Evolutionary conservation across 2,113 vertebrate species (phyloP), one percentile per base, ranked within the genome.

Genomic region (Mormyrus iriodes): DNA sequence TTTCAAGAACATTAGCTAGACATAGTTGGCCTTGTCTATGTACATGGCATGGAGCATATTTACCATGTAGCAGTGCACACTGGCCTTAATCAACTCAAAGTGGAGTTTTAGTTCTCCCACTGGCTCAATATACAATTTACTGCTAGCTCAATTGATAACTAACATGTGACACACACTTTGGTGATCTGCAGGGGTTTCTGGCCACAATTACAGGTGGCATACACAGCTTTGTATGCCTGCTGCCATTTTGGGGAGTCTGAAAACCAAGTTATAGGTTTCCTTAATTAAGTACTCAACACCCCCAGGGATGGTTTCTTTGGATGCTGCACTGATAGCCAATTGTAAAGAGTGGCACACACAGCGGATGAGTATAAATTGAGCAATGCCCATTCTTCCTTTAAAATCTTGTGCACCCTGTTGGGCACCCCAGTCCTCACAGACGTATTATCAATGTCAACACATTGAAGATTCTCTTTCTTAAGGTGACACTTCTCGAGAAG

Each of bases 191-290:
- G 35, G 76, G 88, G 88, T 53, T 83, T 83, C 31, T 89, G n/a
- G 19, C 69, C 76, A 84, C 88, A 89, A 42, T 89, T 89, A 42
- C 84, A 84, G 88, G 73, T 84, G 15, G n/a, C 88, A 89, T 89
- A 58, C 17, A 89, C 35, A 0, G 27, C 48, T 53, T 82, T 79
- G 73, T 83, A 89, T 15, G 48, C 88, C 58, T 88, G 65, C 8
- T 65, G 6, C 5, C 73, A 49, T 42, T 82, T 83, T 53, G 88
- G 58, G 15, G 42, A 52, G 12, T 51, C 10, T 10, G n/a, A 85
- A 83, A 88, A 79, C 46, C 88, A 88, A n/a, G 46, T 52, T 79
- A 8, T 76, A 48, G 3, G 88, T 89, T 55, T 89, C 88, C 73
- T 49, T 53, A 7, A 82, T 55, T 31, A 89, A 35, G 48, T 52